Conservation (phyloP, 2,797 vertebrate species). For the Alcedo quadribrachys region DNA sequence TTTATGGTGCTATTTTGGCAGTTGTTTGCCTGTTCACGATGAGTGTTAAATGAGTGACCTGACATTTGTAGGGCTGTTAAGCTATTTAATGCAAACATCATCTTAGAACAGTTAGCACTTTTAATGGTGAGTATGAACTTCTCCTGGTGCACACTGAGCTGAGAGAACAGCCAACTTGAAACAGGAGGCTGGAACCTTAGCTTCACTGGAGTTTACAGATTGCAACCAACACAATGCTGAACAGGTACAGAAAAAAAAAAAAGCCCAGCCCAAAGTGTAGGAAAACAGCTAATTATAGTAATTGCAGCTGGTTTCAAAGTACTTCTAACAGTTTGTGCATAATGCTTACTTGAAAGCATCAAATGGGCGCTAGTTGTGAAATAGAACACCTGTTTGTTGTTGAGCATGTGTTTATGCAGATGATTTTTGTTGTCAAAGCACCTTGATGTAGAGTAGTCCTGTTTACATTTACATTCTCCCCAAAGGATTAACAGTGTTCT, state of each 20-base stretch:
- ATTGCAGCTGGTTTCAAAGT: constrained; percentile 89
- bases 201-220: constrained; percentile 31
- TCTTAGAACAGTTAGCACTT: background rate
- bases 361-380: constrained; percentile 87
- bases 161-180: background rate
- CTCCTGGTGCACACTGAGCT: background rate
- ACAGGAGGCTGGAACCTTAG: background rate
- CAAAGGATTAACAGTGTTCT: constrained; percentile 85
- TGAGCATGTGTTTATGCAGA: constrained; percentile 88
- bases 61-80: background rate
- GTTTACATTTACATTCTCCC: constrained; percentile 85
- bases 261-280: constrained; percentile 57
- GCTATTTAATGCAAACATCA: background rate
- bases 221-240: constrained; percentile 45
- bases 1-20: constrained; percentile 23
- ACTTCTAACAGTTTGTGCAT: constrained; percentile 85
- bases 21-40: background rate
- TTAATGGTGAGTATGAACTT: background rate
- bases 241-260: constrained; percentile 73
- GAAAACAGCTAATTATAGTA: constrained; percentile 86
- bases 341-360: constrained; percentile 82
- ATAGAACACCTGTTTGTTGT: constrained; percentile 92
- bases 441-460: constrained; percentile 85
- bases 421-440: constrained; percentile 90
- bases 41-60: background rate